These are phyloP conservation scores for Patiria miniata DNA, from an alignment of 35 echinoderm and acorn worm genomes.

Conservation along the genomic window DNA sequence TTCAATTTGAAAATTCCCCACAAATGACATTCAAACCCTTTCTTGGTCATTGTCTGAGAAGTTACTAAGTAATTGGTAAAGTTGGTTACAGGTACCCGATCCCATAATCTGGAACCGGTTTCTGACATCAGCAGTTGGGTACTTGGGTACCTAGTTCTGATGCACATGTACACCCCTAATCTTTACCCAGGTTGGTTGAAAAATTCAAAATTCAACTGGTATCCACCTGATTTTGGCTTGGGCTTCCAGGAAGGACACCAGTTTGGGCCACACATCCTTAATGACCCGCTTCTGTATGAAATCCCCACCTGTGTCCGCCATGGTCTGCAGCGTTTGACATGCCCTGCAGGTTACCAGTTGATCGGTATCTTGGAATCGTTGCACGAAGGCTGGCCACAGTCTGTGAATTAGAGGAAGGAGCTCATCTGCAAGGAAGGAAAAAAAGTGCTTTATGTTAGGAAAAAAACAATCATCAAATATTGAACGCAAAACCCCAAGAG, in stretches of 20 bases:
- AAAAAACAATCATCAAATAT: too few species aligned
- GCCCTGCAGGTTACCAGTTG: slow-evolving; percentile 75
- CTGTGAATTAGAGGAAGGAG: slow-evolving; percentile 76
- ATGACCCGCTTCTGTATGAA: slow-evolving; percentile 56
- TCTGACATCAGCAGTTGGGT: too few species aligned
- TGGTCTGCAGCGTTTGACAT: slow-evolving; percentile 52
- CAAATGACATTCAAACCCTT: too few species aligned
- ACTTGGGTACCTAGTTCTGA: too few species aligned
- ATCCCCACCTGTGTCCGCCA: slow-evolving; percentile 50
- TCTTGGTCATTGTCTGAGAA: too few species aligned
- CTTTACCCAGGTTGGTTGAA: background rate
- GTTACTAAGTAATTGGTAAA: too few species aligned
- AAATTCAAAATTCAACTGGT: background rate
- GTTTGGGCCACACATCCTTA: slow-evolving; percentile 69
- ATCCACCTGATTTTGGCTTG: slow-evolving; percentile 56
- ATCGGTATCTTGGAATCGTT: slow-evolving; percentile 75
- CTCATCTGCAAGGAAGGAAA: slow-evolving; percentile 63
- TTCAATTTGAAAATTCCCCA: too few species aligned
- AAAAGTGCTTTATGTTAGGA: background rate
- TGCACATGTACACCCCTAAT: too few species aligned
- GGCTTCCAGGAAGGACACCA: slow-evolving; percentile 31
- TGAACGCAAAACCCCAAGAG: too few species aligned
- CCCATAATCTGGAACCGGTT: too few species aligned
- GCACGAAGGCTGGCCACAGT: slow-evolving; percentile 80
- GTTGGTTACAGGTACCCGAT: too few species aligned